Evolutionary conservation across 1,140 invertebrate genomes (phyloP), one percentile per base, ranked within the genome.

Genomic region (Atta texana): DNA sequence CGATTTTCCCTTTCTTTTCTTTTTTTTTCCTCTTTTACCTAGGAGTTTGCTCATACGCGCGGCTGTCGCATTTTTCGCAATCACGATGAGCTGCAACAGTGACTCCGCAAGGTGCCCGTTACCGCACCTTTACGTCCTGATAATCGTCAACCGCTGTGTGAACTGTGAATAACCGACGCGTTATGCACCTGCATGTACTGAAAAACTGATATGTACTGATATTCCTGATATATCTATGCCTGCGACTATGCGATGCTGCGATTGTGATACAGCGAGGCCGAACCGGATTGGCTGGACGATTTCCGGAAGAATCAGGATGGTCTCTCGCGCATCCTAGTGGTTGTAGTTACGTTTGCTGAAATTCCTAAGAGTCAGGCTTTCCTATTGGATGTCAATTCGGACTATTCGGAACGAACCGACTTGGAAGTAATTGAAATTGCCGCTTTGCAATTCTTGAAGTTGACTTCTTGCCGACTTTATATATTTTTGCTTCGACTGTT

Each of bases 51-150:
- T 78, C 59, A 78, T 78, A 66, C 76, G 61, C 59, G 24, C 59
- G 75, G 34, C 0, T 49, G 39, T 64, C 39, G 75, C 57, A 77
- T 77, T 7, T 78, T 57, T 66, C 61, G 34, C 72, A 55, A 74
- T 57, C 31, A 21, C 34, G 75, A 66, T n/a, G 59, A 49, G 0
- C 21, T 24, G 39, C n/a, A 34, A 68, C 64, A 12, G n/a, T 34
- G 31, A 18, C 10, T 68, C 64, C 7, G 34, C 34, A 2, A 44
- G 8, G 39, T 44, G 39, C 8, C 8, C 8, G 39, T 44, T 44
- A 44, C 8, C 39, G 39, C 39, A 44, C 39, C 39, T 44, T 44
- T 44, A 44, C 39, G 12, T 34, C 51, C 51, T 18, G 71, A 74
- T 72, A n/a, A 72, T 57, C 18, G 69, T 72, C 69, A 10, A 10